Evolutionary conservation across 2,113 vertebrate species (phyloP).

Genomic region (Lepisosteus osseus): DNA sequence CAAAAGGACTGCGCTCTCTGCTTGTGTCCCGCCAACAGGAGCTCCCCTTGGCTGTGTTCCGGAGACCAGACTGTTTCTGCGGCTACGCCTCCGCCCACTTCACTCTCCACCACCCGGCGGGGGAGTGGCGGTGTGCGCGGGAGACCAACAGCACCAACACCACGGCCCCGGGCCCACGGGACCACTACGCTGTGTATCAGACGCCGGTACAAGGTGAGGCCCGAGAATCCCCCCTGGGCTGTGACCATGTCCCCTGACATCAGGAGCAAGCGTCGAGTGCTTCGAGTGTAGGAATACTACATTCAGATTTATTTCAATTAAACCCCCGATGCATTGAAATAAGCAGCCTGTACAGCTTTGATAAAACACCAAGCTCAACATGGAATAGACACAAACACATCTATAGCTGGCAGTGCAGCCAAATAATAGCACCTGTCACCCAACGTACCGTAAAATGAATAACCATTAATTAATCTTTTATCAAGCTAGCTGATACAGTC

Average conservation of each 20-base stretch:
- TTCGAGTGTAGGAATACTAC: not conserved
- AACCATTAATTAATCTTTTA: not conserved
- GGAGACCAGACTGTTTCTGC: constrained; percentile 76
- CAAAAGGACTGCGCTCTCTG: too few relatives aligned
- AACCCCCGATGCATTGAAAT: not conserved
- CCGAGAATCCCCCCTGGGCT: not conserved
- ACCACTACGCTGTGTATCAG: constrained; percentile 81
- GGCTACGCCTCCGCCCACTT: constrained; percentile 72
- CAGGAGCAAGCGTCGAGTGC: not conserved
- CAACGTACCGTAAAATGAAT: too few relatives aligned
- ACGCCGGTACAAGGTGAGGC: constrained; percentile 85
- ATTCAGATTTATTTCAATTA: too few relatives aligned
- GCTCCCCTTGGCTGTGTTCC: constrained; percentile 80
- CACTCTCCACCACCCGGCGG: constrained; percentile 52
- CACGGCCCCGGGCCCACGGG: constrained; percentile 7
- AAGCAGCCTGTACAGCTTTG: not conserved
- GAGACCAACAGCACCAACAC: constrained; percentile 24
- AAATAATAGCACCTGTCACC: too few relatives aligned
- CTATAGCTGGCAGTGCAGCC: too few relatives aligned
- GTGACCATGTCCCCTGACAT: too few relatives aligned
- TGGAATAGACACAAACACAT: too few relatives aligned
- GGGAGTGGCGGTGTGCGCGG: constrained; percentile 56
- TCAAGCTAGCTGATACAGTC: not conserved
- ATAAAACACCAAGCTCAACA: too few relatives aligned
- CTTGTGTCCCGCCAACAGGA: constrained; percentile 60